phyloP scores from a whole-genome alignment of 2,797 vertebrate genomes.

The Mus minutoides region DNA sequence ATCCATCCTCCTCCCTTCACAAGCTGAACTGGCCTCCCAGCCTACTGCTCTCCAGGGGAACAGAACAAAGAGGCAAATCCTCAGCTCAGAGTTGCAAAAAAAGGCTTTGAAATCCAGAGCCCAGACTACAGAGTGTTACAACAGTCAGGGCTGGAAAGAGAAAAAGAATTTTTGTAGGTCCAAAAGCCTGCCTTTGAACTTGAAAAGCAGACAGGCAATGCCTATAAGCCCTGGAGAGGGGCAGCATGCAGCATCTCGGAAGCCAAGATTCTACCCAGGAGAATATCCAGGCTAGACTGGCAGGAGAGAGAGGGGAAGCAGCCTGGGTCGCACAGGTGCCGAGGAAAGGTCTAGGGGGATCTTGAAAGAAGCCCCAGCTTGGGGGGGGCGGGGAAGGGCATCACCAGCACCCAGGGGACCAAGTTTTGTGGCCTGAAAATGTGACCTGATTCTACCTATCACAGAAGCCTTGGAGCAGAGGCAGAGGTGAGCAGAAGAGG shows the following conservation, averaged over 20 bases:
- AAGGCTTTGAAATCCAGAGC: slow-evolving; percentile 65
- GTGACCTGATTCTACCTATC: neutral
- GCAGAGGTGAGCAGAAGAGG: neutral
- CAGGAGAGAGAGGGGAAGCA: neutral
- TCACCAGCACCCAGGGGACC: neutral
- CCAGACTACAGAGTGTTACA: neutral
- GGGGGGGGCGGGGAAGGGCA: neutral
- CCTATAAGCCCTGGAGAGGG: neutral
- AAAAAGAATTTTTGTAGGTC: slow-evolving; percentile 6
- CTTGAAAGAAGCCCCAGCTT: neutral
- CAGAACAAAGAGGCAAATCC: slow-evolving; percentile 64
- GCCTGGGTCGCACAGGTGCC: fast-evolving
- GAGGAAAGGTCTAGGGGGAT: neutral
- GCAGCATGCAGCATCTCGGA: neutral
- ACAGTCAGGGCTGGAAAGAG: neutral
- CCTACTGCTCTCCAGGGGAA: neutral
- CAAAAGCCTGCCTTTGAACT: slow-evolving; percentile 68
- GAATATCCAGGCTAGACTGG: neutral
- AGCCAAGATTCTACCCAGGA: neutral
- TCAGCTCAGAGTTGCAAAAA: slow-evolving; percentile 66
- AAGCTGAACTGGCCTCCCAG: neutral
- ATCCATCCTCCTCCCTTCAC: neutral
- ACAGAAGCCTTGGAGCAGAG: neutral
- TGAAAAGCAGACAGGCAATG: neutral
- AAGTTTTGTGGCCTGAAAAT: neutral